Evolutionary conservation across 2,797 vertebrate genomes (phyloP), one percentile per base, ranked within the genome.

Genomic region (Phrynocephalus forsythii): DNA sequence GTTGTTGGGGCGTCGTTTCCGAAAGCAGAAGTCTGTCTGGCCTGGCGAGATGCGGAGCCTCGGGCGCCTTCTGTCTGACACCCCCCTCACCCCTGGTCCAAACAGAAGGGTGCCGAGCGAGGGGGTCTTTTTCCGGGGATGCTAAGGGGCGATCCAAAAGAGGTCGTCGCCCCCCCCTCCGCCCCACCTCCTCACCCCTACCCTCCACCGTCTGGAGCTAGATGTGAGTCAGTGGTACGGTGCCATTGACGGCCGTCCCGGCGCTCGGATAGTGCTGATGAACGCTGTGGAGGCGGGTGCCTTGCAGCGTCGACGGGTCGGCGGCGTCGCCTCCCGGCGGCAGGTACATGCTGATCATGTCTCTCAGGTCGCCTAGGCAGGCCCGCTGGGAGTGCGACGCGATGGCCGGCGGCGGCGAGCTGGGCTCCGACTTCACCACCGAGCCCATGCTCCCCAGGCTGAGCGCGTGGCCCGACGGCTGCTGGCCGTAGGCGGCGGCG

Each of bases 331-430:
- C 99, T 26, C 99, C 98, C 90, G 98, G 98, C 24, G 99, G 99
- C 96, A 99, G 98, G 95, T 99, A 99, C 99, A 99, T 99, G 97
- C 99, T 99, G 96, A 99, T 99, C 99, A 99, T 99, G 95, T 99
- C 99, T 97, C 99, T 97, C 97, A 99, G 97, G 96, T 99, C 99
- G 87, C 99, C 99, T 94, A 99, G 97, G 94, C 99, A 99, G 90
- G 98, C 98, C 92, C 99, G 97, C 96, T 99, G 99, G 81, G 98
- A 99, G 96, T 99, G 98, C 88, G 99, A 98, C 28, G 98, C 95
- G 95, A 99, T 98, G 95, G 98, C 98, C 26, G 98, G 98, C 28
- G 99, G 99, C 44, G 98, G 98, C 1, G 99, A 99, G 96, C 98
- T 99, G 84, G 99, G 98, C 96, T 99, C 99, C 20, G 98, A 98